A percentile compares a stretch with the other conserved stretches of the same genome.
Conservation (phyloP, 2,113 vertebrate species). For the Cygnus buccinator region DNA sequence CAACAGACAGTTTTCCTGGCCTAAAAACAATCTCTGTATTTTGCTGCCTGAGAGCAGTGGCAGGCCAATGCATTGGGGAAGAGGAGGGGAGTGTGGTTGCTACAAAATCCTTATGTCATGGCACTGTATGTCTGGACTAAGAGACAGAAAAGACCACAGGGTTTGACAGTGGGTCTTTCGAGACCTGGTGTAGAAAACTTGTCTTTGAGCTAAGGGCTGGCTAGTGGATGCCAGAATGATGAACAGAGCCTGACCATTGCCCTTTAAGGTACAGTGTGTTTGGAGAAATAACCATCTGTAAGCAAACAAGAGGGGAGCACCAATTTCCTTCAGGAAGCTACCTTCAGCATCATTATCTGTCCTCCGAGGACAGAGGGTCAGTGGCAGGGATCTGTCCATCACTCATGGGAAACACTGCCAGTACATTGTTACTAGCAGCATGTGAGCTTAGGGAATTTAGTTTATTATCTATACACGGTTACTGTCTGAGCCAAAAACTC, state of each 20-base stretch:
- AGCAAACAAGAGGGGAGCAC: not conserved
- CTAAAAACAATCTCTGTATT: not conserved
- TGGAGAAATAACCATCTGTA: not conserved
- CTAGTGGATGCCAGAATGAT: not conserved
- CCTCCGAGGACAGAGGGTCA: not conserved
- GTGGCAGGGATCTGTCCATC: not conserved
- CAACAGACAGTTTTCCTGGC: not conserved
- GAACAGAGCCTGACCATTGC: not conserved
- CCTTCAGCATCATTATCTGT: not conserved
- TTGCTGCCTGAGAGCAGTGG: not conserved
- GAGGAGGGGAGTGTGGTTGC: not conserved
- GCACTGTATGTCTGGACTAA: not conserved
- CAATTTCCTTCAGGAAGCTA: not conserved
- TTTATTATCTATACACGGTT: not conserved
- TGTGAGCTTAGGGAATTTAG: not conserved
- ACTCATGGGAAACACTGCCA: not conserved
- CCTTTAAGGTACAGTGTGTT: not conserved
- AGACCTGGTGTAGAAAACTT: not conserved
- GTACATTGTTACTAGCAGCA: not conserved
- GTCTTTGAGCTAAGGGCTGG: not conserved
- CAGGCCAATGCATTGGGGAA: not conserved
- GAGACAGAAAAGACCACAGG: not conserved
- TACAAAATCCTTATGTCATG: not conserved
- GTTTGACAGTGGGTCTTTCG: not conserved
- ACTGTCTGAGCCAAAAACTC: not conserved